Conservation (phyloP, 2,797 vertebrate genomes). For the Gadopsis marmoratus region DNA sequence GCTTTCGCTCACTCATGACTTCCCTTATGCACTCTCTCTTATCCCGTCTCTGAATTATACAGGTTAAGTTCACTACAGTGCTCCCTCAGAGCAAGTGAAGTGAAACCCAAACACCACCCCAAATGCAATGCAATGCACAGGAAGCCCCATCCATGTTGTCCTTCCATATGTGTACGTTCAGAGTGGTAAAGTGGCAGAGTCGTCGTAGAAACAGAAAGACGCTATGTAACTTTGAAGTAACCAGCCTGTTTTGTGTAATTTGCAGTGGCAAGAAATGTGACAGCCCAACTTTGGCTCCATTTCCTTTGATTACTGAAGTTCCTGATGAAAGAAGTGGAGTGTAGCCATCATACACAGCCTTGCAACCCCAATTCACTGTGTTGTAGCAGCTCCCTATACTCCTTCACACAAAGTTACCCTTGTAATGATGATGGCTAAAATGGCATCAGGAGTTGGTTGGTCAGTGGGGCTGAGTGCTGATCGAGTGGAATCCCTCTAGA, state of each 20-base stretch:
- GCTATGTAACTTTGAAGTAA: neutral
- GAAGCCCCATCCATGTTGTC: neutral
- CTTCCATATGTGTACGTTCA: neutral
- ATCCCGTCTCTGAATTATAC: conserved; percentile 27
- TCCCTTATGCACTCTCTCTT: neutral
- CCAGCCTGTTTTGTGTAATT: neutral
- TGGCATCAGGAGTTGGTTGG: conserved; percentile 35
- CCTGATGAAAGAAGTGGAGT: neutral
- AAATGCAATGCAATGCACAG: conserved; percentile 2
- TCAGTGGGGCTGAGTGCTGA: neutral
- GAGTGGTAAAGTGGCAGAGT: conserved; percentile 3
- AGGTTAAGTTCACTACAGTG: conserved; percentile 14
- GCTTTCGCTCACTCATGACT: conserved; percentile 28
- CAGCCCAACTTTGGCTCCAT: neutral
- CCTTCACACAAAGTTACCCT: conserved; percentile 14
- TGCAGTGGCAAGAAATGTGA: conserved; percentile 1
- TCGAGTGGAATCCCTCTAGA: conserved; percentile 17
- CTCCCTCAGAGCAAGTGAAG: conserved; percentile 1
- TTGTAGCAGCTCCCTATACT: neutral
- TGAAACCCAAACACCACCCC: conserved; percentile 5
- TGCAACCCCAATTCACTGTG: neutral
- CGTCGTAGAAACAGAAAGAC: conserved; percentile 1
- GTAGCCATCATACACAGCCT: conserved; percentile 1
- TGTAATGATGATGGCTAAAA: conserved; percentile 21
- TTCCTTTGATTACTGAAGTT: conserved; percentile 17